Conservation (phyloP, 2,797 vertebrate genomes). For the Cyprinodon diabolis region DNA sequence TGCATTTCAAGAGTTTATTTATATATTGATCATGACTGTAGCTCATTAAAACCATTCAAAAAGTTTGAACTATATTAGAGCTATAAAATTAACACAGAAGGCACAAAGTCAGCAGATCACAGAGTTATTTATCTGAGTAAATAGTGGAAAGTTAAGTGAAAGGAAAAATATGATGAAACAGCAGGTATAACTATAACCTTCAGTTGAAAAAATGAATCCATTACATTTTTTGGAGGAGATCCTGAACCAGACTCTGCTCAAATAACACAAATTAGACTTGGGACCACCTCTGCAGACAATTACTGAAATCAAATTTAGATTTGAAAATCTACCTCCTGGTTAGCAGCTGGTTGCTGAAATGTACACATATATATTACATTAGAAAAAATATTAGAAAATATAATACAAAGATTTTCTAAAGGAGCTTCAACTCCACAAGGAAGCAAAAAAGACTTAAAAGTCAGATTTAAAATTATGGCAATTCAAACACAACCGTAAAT, state of each 20-base stretch:
- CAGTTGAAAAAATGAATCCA: not conserved
- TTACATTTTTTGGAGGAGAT: not conserved
- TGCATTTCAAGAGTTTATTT: not conserved
- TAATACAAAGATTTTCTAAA: not conserved
- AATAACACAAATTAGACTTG: too few species aligned
- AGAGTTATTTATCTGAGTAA: not conserved
- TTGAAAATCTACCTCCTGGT: too few species aligned
- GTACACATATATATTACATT: not conserved
- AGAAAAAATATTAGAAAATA: too few species aligned
- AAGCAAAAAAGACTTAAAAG: not conserved
- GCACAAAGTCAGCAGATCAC: too few species aligned
- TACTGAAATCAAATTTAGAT: too few species aligned
- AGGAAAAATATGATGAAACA: not conserved
- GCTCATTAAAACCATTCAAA: not conserved
- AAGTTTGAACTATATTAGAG: not conserved
- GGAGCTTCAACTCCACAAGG: not conserved
- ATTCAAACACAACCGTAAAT: too few species aligned
- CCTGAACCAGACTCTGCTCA: too few species aligned
- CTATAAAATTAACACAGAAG: not conserved
- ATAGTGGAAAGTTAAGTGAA: not conserved
- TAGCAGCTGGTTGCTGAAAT: not conserved
- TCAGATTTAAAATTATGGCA: too few species aligned
- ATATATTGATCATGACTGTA: not conserved
- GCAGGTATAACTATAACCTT: not conserved
- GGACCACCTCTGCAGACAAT: too few species aligned